Percentiles rank a stretch among this genome's conserved stretches.
phyloP scores from a whole-genome alignment of 92 coral and sea anemone genomes.

The Epizoanthus illoricatus region DNA sequence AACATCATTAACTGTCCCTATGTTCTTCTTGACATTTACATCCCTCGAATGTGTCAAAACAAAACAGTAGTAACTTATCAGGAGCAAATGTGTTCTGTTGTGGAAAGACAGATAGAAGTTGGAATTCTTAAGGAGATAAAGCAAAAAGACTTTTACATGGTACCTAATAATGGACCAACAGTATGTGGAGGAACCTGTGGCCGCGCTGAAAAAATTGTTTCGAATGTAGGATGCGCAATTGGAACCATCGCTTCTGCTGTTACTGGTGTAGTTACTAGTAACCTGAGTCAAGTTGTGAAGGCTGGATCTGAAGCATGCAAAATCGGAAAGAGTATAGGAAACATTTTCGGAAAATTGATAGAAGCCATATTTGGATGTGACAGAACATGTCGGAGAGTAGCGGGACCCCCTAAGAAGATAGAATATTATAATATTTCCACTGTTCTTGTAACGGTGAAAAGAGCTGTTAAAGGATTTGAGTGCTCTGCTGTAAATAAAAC shows the following conservation, averaged over 20 bases:
- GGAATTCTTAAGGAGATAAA: neutral
- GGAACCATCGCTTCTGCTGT: too few species aligned
- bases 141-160: neutral
- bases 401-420: neutral
- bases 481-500: neutral
- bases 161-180: neutral
- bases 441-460: neutral
- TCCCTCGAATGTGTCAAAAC: slow-evolving; percentile 39
- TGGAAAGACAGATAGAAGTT: neutral
- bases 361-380: neutral
- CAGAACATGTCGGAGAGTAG: slow-evolving; percentile 19
- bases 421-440: slow-evolving; percentile 16
- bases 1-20: slow-evolving; percentile 25
- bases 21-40: slow-evolving; percentile 5
- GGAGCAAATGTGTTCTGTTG: slow-evolving; percentile 20
- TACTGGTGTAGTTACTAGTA: too few species aligned
- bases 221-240: neutral
- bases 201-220: neutral
- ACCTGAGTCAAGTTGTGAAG: too few species aligned
- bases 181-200: neutral
- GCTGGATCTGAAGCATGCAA: too few species aligned
- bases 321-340: too few species aligned
- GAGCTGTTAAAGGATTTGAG: neutral
- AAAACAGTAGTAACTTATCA: neutral
- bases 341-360: too few species aligned